A percentile compares a stretch with the other conserved stretches of the same genome.
These are phyloP conservation scores for Parazoanthus atlanticus DNA, from an alignment of 92 coral and sea anemone species.

Conservation along the genomic window DNA sequence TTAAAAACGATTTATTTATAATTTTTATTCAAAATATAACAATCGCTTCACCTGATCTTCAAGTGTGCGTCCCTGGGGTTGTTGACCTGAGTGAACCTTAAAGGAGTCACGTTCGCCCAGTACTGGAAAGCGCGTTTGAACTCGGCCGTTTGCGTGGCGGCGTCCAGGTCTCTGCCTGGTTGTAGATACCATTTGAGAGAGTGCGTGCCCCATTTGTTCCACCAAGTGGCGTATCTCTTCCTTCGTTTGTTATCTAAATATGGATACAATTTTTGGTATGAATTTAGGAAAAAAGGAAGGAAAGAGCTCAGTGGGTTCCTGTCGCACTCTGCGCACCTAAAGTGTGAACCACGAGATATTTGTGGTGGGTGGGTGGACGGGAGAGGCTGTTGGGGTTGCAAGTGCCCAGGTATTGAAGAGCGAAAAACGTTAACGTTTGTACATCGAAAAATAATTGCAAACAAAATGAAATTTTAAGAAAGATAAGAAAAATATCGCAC, in stretches of 20 bases:
- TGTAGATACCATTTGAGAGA: conserved; percentile 10
- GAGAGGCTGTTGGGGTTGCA: too few relatives aligned
- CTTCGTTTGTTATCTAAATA: not conserved
- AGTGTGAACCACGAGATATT: too few relatives aligned
- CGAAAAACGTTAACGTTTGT: too few relatives aligned
- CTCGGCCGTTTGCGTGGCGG: not conserved
- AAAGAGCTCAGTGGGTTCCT: not conserved
- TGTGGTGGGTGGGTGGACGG: too few relatives aligned
- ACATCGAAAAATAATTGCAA: too few relatives aligned
- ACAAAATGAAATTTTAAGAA: too few relatives aligned
- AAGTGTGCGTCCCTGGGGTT: conserved; percentile 26
- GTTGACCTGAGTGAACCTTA: conserved; percentile 37
- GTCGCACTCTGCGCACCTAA: too few relatives aligned
- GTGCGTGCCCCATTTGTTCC: conserved; percentile 24
- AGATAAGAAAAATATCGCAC: too few relatives aligned
- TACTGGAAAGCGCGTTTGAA: conserved; percentile 40
- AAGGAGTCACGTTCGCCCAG: conserved; percentile 55
- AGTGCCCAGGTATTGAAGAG: too few relatives aligned
- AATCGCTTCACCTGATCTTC: conserved; percentile 1
- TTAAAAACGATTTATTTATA: too few relatives aligned
- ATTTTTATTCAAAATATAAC: too few relatives aligned
- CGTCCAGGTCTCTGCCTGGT: conserved; percentile 25
- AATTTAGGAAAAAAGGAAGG: not conserved
- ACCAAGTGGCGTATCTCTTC: conserved; percentile 10
- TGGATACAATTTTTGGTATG: not conserved